These are phyloP conservation scores for Tenebrosternarchus preto DNA, from an alignment of 2,113 vertebrate genomes.

Conservation along the genomic window DNA sequence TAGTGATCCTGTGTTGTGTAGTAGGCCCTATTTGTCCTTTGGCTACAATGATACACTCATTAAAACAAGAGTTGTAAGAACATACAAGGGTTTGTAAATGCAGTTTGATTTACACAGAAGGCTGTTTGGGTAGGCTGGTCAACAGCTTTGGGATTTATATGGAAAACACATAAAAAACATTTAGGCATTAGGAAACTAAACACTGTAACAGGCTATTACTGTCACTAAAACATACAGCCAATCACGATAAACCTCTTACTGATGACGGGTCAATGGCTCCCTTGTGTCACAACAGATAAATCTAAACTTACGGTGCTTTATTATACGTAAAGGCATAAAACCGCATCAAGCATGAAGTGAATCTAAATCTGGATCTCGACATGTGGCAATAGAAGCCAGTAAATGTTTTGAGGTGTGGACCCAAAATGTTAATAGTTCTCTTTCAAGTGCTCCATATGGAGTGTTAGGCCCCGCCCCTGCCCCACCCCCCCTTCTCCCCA, in stretches of 20 bases:
- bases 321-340: neutral
- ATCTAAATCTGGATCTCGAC: no score
- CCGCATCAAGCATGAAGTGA: no score
- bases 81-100: neutral
- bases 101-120: neutral
- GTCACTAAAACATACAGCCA: conserved; percentile 35
- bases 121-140: no score
- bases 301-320: conserved; percentile 39
- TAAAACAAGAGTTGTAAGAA: neutral
- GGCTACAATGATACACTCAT: neutral
- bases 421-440: no score
- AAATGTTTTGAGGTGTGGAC: no score
- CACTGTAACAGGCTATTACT: neutral
- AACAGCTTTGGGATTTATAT: neutral
- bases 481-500: no score
- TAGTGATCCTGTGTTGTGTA: neutral
- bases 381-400: no score
- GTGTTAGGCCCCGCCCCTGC: no score
- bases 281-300: conserved; percentile 51
- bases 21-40: neutral
- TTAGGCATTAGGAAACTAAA: no score
- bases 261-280: neutral
- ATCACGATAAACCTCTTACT: conserved; percentile 46
- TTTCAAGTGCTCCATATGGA: no score
- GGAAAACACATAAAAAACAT: no score